A percentile compares a stretch with the other conserved stretches of the same genome.
Evolutionary conservation across 2,888 invertebrate genomes (phyloP).

Genomic region (Drosophila demipolita): DNA sequence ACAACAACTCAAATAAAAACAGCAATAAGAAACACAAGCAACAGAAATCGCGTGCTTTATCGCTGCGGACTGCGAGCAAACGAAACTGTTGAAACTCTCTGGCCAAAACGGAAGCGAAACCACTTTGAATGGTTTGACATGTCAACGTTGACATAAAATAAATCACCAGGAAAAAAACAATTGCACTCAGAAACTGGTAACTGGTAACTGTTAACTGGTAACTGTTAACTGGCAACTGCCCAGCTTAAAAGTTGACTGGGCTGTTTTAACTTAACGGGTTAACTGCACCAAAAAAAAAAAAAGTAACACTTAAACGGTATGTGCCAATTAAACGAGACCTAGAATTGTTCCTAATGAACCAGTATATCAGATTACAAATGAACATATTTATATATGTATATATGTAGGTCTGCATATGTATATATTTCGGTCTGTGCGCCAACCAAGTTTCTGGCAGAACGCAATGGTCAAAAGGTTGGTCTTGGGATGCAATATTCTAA

Average conservation of each 20-base stretch:
- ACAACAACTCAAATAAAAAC: constrained; percentile 1
- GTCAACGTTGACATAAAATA: constrained; percentile 82
- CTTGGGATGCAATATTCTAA: background rate
- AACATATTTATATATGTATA: constrained; percentile 36
- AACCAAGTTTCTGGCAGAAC: constrained; percentile 23
- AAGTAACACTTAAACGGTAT: constrained; percentile 60
- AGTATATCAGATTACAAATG: constrained; percentile 51
- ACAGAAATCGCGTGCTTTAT: constrained; percentile 76
- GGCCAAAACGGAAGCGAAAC: constrained; percentile 75
- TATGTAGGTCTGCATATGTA: background rate
- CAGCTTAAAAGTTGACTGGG: constrained; percentile 34
- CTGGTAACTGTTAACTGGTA: constrained; percentile 32
- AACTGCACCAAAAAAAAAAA: constrained; percentile 29
- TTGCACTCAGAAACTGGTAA: constrained; percentile 59
- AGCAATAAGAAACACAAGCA: constrained; percentile 20
- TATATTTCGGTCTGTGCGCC: background rate
- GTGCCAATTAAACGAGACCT: constrained; percentile 70
- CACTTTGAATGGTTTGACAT: constrained; percentile 82
- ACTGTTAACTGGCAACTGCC: constrained; percentile 43
- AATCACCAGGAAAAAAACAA: constrained; percentile 67
- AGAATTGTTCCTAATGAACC: constrained; percentile 61
- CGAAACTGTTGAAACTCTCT: constrained; percentile 41
- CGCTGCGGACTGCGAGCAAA: constrained; percentile 54
- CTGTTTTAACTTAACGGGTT: constrained; percentile 44
- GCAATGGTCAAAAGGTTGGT: background rate